A percentile compares a stretch with the other conserved stretches of the same genome.
Conservation (phyloP, 2,888 invertebrate genomes). For the Amblyjoppa fuscipennis region DNA sequence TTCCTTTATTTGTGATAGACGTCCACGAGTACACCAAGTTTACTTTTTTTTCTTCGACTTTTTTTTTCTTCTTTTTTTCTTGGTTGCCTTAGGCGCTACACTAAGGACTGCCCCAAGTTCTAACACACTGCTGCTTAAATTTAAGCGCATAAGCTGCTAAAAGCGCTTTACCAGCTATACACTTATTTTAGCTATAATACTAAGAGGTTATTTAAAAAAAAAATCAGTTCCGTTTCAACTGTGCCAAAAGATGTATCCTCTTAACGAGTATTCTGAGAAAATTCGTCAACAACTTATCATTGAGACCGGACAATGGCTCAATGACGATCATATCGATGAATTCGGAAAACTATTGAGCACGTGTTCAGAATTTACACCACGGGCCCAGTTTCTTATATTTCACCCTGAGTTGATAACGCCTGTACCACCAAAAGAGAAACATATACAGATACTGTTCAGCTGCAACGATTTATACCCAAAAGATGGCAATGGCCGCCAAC, state of each 20-base stretch:
- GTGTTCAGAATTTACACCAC: slow-evolving; percentile 16
- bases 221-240: neutral
- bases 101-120: no score
- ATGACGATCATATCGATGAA: slow-evolving; percentile 23
- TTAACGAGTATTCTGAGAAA: neutral
- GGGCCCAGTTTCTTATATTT: slow-evolving; percentile 5
- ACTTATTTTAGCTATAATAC: no score
- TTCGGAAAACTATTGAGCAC: no score
- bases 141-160: no score
- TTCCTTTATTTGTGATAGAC: no score
- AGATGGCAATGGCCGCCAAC: neutral
- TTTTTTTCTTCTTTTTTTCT: no score
- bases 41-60: neutral
- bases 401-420: slow-evolving; percentile 14
- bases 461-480: slow-evolving; percentile 2
- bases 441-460: slow-evolving; percentile 33
- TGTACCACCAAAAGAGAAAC: slow-evolving; percentile 6
- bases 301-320: slow-evolving; percentile 4
- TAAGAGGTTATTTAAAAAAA: no score
- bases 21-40: no score
- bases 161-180: no score
- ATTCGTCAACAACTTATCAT: slow-evolving; percentile 2
- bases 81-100: no score
- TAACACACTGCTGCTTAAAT: no score
- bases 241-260: neutral